These are phyloP conservation scores for Cantharis lateralis DNA, from an alignment of 2,888 invertebrate species.

Conservation along the genomic window DNA sequence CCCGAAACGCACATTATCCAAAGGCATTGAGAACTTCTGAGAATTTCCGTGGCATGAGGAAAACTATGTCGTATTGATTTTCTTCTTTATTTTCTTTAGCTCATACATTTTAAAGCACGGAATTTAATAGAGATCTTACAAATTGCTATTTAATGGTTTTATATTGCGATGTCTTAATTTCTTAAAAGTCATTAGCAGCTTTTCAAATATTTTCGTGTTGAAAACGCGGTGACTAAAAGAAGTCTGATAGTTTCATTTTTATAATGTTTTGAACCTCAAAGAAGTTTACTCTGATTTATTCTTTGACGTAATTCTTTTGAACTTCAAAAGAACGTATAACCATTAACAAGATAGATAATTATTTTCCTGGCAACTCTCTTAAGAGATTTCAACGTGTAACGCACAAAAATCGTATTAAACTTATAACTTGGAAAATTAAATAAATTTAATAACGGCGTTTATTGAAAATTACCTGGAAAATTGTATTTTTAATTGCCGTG, in stretches of 20 bases:
- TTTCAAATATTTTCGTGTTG: slow-evolving; percentile 17
- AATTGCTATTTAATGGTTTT: slow-evolving; percentile 18
- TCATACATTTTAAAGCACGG: slow-evolving; percentile 10
- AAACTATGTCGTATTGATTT: slow-evolving; percentile 27
- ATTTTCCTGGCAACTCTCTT: slow-evolving; percentile 10
- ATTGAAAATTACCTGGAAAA: neutral
- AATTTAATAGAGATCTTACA: slow-evolving; percentile 23
- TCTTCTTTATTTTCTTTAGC: slow-evolving; percentile 23
- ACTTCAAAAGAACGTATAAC: slow-evolving; percentile 13
- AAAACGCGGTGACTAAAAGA: slow-evolving; percentile 10
- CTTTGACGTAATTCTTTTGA: slow-evolving; percentile 28
- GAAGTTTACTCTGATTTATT: slow-evolving; percentile 22
- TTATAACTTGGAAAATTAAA: neutral
- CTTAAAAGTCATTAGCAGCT: slow-evolving; percentile 19
- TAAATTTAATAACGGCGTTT: neutral
- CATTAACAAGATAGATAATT: slow-evolving; percentile 22
- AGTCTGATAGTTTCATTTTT: slow-evolving; percentile 24
- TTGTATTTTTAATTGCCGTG: neutral
- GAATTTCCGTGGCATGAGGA: slow-evolving; percentile 21
- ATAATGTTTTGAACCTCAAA: slow-evolving; percentile 17
- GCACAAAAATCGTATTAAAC: neutral
- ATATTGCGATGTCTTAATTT: slow-evolving; percentile 4
- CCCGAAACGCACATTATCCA: slow-evolving; percentile 33
- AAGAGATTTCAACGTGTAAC: slow-evolving; percentile 6
- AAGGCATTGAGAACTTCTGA: slow-evolving; percentile 20